Base-by-base conservation (phyloP, 2,888 invertebrate genomes). In the Ornithoptera priamus region DNA sequence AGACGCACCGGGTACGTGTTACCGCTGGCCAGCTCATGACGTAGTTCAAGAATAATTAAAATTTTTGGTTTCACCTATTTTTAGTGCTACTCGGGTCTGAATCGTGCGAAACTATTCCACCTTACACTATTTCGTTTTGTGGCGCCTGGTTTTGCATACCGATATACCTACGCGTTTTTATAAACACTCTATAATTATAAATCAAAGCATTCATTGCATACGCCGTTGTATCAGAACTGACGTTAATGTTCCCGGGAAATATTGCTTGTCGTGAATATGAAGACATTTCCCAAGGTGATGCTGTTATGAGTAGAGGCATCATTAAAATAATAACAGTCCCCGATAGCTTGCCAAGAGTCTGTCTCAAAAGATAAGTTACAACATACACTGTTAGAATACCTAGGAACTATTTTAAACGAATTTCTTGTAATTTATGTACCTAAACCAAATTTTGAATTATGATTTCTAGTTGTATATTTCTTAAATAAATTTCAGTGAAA, bases 241-340 rank as follows among this genome's bases (percentile, higher is more conserved):
- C 85, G 76, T 85, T 87, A 84, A 89, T 86, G 82, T 84, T 81
- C 80, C 75, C 75, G 79, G 77, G 81, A 88, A 82, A 85, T 87
- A 88, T 84, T 76, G 80, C 75, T 81, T 85, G 84, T 86, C 78
- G 85, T 84, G 81, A 80, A 83, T 84, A 85, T 80, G 82, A 85
- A 85, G 84, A 89, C 83, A 81, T 86, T 84, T 81, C 79, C 81
- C 82, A 84, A 85, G 80, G 86, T 85, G 81, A 84, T 86, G 80
- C 80, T 82, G 81, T 87, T 92, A 90, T 92, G 90, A 92, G 89
- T 86, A 77, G 84, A 82, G 78, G 79, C 86, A 78, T 85, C 85
- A 85, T 90, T 88, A 86, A 82, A 79, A 84, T 88, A 86, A 90
- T 89, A 90, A 89, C 87, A 89, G 87, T 88, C 78, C 85, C 82